Evolutionary conservation across 2,888 invertebrate species (phyloP).

Genomic region (Caenorhabditis afra): DNA sequence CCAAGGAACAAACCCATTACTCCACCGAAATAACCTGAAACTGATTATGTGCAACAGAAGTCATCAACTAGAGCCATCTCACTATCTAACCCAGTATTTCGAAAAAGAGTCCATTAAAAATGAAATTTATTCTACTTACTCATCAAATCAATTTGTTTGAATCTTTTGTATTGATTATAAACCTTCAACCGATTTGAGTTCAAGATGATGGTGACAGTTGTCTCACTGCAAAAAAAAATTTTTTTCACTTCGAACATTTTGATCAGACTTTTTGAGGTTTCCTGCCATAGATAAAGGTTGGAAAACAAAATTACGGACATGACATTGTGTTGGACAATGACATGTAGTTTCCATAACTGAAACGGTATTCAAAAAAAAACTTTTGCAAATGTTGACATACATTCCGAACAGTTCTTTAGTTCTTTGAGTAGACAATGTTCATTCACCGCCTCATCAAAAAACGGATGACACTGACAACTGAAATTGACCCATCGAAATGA

Average conservation of each 20-base stretch:
- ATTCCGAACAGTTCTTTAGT: constrained; percentile 15
- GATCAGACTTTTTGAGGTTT: constrained; percentile 16
- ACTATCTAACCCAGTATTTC: too few species aligned
- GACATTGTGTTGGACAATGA: constrained; percentile 40
- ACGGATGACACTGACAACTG: constrained; percentile 51
- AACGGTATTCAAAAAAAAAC: background rate
- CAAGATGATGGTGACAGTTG: constrained; percentile 25
- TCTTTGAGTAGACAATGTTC: constrained; percentile 29
- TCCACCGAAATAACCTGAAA: constrained; percentile 70
- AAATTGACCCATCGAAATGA: background rate
- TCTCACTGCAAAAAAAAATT: constrained; percentile 17
- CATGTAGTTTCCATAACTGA: constrained; percentile 1
- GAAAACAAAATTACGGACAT: constrained; percentile 2
- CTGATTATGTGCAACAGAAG: too few species aligned
- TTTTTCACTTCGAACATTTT: too few species aligned
- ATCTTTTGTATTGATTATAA: constrained; percentile 58
- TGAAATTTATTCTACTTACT: constrained; percentile 40
- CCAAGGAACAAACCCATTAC: constrained; percentile 74
- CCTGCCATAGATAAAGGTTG: background rate
- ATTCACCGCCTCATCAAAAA: constrained; percentile 6
- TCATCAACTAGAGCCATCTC: too few species aligned
- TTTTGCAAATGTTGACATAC: constrained; percentile 5
- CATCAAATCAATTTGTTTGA: constrained; percentile 69
- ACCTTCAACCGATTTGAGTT: constrained; percentile 23
- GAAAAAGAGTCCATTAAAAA: too few species aligned